Percentiles rank a stretch among this genome's conserved stretches.
Conservation (phyloP, 2,888 invertebrate genomes). For the Piscicola geometra region DNA sequence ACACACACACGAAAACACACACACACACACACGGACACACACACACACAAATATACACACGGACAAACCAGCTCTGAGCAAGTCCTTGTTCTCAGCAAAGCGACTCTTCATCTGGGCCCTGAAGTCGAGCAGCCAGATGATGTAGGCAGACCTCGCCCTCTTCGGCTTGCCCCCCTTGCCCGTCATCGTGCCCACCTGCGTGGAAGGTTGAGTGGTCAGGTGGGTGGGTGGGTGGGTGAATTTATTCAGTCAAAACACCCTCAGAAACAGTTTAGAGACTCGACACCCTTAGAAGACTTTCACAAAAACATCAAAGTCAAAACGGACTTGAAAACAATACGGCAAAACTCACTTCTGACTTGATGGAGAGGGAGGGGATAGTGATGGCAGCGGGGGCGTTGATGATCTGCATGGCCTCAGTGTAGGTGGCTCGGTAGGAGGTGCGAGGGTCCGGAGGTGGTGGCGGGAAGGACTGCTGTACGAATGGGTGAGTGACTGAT, state of each 20-base stretch:
- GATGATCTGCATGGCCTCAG: conserved; percentile 9
- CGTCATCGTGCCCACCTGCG: conserved; percentile 65
- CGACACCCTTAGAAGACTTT: no score
- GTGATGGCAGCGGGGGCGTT: not conserved
- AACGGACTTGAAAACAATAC: no score
- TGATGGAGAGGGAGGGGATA: not conserved
- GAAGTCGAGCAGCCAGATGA: conserved; percentile 86
- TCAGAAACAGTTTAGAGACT: no score
- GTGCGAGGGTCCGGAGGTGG: conserved; percentile 15
- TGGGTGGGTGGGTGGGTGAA: no score
- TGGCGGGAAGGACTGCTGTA: not conserved
- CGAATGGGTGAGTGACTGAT: not conserved
- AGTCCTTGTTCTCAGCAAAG: conserved; percentile 48
- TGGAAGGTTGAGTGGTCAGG: not conserved
- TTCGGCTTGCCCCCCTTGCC: conserved; percentile 84
- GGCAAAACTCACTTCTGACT: not conserved
- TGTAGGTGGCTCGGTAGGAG: conserved; percentile 9
- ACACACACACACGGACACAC: no score
- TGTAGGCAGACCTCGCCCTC: conserved; percentile 80
- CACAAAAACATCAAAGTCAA: no score
- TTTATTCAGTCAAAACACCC: no score
- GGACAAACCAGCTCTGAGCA: conserved; percentile 38
- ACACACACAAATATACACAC: no score
- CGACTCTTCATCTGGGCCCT: conserved; percentile 78
- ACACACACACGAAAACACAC: no score